Evolutionary conservation across 1,140 invertebrate species (phyloP).

Genomic region (Homalodisca vitripennis): DNA sequence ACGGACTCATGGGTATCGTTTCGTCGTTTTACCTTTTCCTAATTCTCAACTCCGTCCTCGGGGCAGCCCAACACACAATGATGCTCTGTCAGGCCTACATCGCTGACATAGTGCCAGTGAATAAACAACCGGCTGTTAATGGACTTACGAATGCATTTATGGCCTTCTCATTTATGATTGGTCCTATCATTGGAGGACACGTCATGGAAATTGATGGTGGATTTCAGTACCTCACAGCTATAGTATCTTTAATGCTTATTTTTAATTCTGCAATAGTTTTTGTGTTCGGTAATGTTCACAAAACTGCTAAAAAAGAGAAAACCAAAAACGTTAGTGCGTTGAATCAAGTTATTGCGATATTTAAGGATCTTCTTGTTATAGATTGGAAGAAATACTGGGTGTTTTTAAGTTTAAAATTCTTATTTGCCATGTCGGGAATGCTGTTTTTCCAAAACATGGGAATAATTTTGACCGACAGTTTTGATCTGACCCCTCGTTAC

Average conservation of each 20-base stretch:
- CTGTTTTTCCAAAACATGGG: slow-evolving; percentile 44
- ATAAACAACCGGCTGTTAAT: slow-evolving; percentile 74
- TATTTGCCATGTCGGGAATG: slow-evolving; percentile 57
- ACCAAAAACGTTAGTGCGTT: background rate
- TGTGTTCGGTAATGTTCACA: slow-evolving; percentile 43
- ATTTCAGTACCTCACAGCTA: slow-evolving; percentile 53
- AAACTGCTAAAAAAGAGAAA: background rate
- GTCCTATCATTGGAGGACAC: slow-evolving; percentile 89
- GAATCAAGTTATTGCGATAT: slow-evolving; percentile 4
- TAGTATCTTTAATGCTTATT: slow-evolving; percentile 52
- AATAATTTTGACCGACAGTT: slow-evolving; percentile 55
- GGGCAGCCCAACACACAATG: slow-evolving; percentile 86
- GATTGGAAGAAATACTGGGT: slow-evolving; percentile 57
- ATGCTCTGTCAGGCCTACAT: slow-evolving; percentile 85
- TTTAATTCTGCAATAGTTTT: slow-evolving; percentile 53
- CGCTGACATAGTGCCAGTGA: slow-evolving; percentile 84
- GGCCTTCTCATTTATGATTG: slow-evolving; percentile 93
- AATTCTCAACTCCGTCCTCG: slow-evolving; percentile 86
- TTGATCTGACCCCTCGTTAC: slow-evolving; percentile 54
- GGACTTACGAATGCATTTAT: slow-evolving; percentile 96
- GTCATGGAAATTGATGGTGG: slow-evolving; percentile 73
- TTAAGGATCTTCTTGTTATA: slow-evolving; percentile 48
- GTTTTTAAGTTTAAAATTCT: slow-evolving; percentile 55
- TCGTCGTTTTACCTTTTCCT: slow-evolving; percentile 89
- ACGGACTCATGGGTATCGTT: slow-evolving; percentile 70